A percentile compares a stretch with the other conserved stretches of the same genome.
phyloP scores from a whole-genome alignment of 2,113 vertebrate species.

The Maccullochella peelii region DNA sequence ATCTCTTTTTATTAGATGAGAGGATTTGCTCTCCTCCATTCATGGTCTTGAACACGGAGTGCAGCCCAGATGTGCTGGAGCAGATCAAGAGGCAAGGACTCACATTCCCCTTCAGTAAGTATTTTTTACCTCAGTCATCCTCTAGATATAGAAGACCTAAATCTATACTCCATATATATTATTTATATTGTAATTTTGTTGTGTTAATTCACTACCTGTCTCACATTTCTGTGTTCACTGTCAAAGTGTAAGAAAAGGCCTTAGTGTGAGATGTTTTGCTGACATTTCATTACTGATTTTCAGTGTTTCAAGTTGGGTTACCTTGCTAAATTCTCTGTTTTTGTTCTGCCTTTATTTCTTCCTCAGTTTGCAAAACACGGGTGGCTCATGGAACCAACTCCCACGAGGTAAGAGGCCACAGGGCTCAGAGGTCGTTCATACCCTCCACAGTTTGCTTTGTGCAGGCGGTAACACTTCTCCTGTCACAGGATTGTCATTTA shows the following conservation, averaged over 20 bases:
- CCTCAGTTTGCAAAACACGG: constrained; percentile 97
- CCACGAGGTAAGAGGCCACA: constrained; percentile 91
- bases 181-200: not conserved
- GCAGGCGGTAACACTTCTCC: constrained; percentile 38
- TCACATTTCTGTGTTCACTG: not conserved
- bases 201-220: not conserved
- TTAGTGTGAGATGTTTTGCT: not conserved
- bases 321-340: constrained; percentile 7
- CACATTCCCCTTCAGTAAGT: constrained; percentile 97
- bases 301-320: not conserved
- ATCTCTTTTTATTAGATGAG: constrained; percentile 85
- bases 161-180: not conserved
- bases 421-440: constrained; percentile 51
- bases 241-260: not conserved
- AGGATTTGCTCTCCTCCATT: constrained; percentile 98
- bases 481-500: constrained; percentile 49
- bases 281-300: not conserved
- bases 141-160: not conserved
- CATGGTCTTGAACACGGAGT: constrained; percentile 94
- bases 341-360: constrained; percentile 59
- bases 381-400: constrained; percentile 99
- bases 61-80: constrained; percentile 91
- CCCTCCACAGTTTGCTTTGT: constrained; percentile 40
- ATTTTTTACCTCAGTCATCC: not conserved
- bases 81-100: constrained; percentile 93